Base-by-base conservation (phyloP, 2,888 invertebrate species). In the Eilema griseolum region DNA sequence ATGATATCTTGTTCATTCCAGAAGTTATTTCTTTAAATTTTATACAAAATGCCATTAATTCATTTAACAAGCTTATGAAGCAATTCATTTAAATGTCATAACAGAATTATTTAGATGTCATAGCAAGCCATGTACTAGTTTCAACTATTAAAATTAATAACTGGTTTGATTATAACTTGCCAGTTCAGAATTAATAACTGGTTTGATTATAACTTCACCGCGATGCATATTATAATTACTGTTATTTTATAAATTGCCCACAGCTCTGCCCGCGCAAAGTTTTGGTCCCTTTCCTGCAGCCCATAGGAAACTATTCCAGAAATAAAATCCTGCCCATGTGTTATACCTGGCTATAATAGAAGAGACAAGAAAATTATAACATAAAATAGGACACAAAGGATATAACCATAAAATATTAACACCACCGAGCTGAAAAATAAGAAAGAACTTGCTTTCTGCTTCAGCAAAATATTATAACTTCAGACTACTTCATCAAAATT, bases 401-500 rank as follows among this genome's bases (percentile, higher is more conserved):
- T 16, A 41, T 41, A 41, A 16, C 16, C 41, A 16, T 41, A 41
- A 41, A 41, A 16, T 16, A 41, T 41, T 41, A 41, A 46, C n/a
- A 12, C 28, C n/a, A 64, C 20, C 28, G 7, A 28, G n/a, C 20
- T 2, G 28, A 56, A 65, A 52, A 33, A 31, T 11, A 56, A 28
- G 8, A 24, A 56, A 56, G 10, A 56, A 33, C 64, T 52, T 56
- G n/a, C 23, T n/a, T n/a, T 61, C 61, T 60, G 31, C 46, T 65
- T 20, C 12, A 66, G 28, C 37, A 66, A 66, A 65, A 64, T 33
- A 56, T n/a, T 26, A n/a, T 26, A 79, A 73, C 70, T 70, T 37
- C 69, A 24, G 63, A 62, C 66, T 28, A 63, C 66, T 68, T 56
- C 61, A 61, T 61, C 62, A 66, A 78, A 76, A 76, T 74, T 78